Base-by-base conservation (phyloP, 2,797 vertebrate genomes). In the Phaenicophaeus curvirostris region DNA sequence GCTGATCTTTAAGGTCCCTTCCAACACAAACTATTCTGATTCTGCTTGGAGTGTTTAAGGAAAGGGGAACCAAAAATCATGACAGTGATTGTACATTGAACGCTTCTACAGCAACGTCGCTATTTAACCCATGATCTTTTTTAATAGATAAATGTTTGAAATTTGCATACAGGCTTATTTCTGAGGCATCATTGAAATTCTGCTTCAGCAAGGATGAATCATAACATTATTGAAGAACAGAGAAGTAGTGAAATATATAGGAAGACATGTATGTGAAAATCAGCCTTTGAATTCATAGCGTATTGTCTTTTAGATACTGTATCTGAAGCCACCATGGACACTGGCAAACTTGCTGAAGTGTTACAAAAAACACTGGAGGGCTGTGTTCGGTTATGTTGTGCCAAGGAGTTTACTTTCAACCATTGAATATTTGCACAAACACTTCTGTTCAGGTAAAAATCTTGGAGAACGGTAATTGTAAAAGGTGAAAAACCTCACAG, bases 281-380 rank as follows among this genome's bases (percentile, higher is more conserved):
- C 46, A 83, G 25, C 18, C 18, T 90, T 65, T 79, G 59, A 35
- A 48, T 53, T 77, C 59, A 11, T 51, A 48, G 41, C 5, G 3
- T 57, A 2, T 4, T 73, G 0, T 80, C 65, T 90, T 94, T 48
- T 80, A 99, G 99, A 98, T 99, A 33, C 96, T 99, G 42, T 98
- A 98, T 75, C 27, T 98, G 88, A 99, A 99, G 95, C 99, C 99
- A 24, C 99, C 99, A 0, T 99, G 99, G 99, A 98, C 97, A 46
- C 97, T 99, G 65, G 89, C 78, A 54, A 97, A 98, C 73, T 93
- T 99, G 85, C 97, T 99, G 71, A 97, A 97, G 42, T 99, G 99
- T 97, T 98, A 99, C 15, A 98, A 97, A 94, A 99, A 99, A 87
- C 99, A 99, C 95, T 99, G 99, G 99, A 75, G 99, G 59, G 99